Evolutionary conservation across 1,140 invertebrate species (phyloP), one percentile per base, ranked within the genome.

Genomic region (Bombus vancouverensis): DNA sequence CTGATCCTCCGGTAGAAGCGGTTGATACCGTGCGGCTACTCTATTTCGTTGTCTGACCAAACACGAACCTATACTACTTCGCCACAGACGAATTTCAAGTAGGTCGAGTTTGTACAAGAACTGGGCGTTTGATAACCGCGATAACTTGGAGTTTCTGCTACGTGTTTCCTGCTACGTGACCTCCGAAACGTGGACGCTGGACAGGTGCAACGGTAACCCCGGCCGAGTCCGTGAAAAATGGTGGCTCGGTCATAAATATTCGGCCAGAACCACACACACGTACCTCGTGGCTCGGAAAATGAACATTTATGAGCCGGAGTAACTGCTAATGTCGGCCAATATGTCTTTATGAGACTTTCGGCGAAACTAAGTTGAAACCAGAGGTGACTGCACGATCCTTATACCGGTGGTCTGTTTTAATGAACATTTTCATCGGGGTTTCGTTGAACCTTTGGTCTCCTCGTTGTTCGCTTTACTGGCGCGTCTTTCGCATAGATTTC

Each of bases 321-420:
- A 90, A 90, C 82, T 86, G 86, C 82, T 90, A 88, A 90, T 86
- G 89, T 90, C 83, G 71, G 15, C 76, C 86, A 57, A 90, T 88
- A 80, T 73, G 81, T 90, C 89, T 90, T 86, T 86, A 86, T 79
- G 88, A 88, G 79, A 62, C 22, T n/a, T 32, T 47, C 34, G 34
- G 47, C 12, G n/a, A 78, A 62, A 62, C 79, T 85, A 87, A 87
- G 70, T 66, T 13, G 12, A 34, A 53, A 34, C 47, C 42, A 10
- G 25, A 22, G 34, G 34, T 39, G 34, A 3, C 34, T 28, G 22
- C 4, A 4, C 37, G 37, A 28, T 10, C 28, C 47, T 53, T 59
- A 32, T 2, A 66, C 65, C 47, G 32, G 65, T 10, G 18, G 47
- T 2, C 3, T 22, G 8, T 37, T 34, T 39, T 12, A 18, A 39